Conservation (phyloP, 1,140 invertebrate species). For the Delia radicum region DNA sequence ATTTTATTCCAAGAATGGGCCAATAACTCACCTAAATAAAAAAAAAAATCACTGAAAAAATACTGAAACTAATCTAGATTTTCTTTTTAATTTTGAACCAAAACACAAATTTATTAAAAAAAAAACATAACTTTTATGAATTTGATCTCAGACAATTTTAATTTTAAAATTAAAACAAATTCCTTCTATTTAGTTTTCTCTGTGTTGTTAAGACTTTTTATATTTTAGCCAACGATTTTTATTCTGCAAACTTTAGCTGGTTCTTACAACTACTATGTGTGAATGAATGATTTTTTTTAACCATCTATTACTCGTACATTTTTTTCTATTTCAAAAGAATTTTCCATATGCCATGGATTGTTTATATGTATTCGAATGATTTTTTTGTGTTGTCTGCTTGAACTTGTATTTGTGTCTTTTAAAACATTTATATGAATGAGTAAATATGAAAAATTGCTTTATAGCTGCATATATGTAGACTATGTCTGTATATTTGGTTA, state of each 20-base stretch:
- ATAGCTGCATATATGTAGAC: not conserved
- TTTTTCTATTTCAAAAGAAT: not conserved
- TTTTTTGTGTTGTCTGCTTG: not conserved
- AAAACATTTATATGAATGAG: not conserved
- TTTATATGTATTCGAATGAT: not conserved
- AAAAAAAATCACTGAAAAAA: too few species aligned
- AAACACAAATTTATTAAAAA: too few species aligned
- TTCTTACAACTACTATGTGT: not conserved
- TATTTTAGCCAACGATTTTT: too few species aligned
- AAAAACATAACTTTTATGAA: too few species aligned
- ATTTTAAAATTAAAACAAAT: too few species aligned
- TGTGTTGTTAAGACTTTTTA: too few species aligned
- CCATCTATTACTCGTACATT: not conserved
- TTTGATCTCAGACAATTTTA: too few species aligned
- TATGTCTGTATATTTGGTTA: not conserved
- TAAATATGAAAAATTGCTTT: slow-evolving; percentile 5
- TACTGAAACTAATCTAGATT: too few species aligned
- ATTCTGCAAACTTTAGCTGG: not conserved
- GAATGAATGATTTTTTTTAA: not conserved
- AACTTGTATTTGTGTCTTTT: not conserved
- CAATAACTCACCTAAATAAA: too few species aligned
- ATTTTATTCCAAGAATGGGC: too few species aligned
- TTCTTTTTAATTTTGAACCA: too few species aligned
- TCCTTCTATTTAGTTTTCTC: too few species aligned
- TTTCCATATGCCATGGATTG: not conserved